phyloP scores from a whole-genome alignment of 2,797 vertebrate species.

The Karalla daura region DNA sequence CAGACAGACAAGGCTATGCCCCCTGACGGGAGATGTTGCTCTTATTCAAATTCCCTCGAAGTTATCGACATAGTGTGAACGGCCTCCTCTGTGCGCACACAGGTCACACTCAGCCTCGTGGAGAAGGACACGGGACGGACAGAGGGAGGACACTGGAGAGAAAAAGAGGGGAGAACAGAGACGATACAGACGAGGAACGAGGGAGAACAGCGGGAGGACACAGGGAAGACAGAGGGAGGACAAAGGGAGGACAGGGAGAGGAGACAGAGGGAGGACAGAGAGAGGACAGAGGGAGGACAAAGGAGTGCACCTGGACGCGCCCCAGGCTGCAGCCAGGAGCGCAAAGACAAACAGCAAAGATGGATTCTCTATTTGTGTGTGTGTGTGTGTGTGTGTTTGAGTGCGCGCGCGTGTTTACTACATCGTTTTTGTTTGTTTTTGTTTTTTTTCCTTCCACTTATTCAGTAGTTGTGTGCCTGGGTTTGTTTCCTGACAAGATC shows the following conservation, averaged over 20 bases:
- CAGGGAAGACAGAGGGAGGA: too few species aligned
- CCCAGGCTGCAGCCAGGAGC: not conserved
- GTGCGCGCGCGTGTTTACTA: not conserved
- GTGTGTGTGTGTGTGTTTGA: not conserved
- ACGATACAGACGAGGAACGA: too few species aligned
- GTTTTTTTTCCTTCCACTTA: too few species aligned
- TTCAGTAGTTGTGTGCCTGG: too few species aligned
- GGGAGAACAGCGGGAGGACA: too few species aligned
- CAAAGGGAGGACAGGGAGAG: too few species aligned
- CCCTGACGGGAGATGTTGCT: constrained; percentile 2
- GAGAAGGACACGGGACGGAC: not conserved
- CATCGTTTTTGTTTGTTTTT: too few species aligned
- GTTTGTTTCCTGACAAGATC: not conserved
- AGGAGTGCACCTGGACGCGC: constrained; percentile 22
- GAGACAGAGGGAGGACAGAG: too few species aligned
- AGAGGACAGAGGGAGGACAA: not conserved
- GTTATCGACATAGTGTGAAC: not conserved
- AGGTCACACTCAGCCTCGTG: too few species aligned
- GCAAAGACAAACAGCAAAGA: constrained; percentile 26
- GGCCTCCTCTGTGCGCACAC: not conserved
- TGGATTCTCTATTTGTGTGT: not conserved
- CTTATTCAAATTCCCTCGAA: constrained; percentile 19
- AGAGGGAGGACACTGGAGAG: not conserved
- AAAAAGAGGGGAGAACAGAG: too few species aligned
- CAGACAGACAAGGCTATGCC: constrained; percentile 38